These are phyloP conservation scores for Megalopta genalis DNA, from an alignment of 1,140 invertebrate genomes.

Conservation along the genomic window DNA sequence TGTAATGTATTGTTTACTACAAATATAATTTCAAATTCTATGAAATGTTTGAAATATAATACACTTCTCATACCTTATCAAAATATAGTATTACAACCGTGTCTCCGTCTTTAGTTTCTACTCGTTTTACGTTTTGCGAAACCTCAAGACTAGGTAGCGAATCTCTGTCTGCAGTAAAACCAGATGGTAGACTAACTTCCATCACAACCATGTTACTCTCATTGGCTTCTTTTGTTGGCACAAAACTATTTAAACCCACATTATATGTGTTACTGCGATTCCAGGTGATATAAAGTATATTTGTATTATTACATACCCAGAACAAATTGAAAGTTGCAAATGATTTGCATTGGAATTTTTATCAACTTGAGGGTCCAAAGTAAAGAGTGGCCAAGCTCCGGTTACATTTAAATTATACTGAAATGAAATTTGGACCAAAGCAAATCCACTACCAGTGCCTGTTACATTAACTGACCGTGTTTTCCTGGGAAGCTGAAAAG, in stretches of 20 bases:
- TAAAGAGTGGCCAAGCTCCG: constrained; percentile 93
- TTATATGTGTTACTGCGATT: not conserved
- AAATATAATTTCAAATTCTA: not conserved
- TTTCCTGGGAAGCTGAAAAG: constrained; percentile 80
- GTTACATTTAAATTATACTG: constrained; percentile 94
- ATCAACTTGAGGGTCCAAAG: constrained; percentile 92
- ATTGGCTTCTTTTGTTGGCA: constrained; percentile 81
- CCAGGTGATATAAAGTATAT: not conserved
- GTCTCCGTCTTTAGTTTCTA: constrained; percentile 88
- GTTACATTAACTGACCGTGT: constrained; percentile 83
- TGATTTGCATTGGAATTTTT: constrained; percentile 91
- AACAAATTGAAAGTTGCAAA: constrained; percentile 92
- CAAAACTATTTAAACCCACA: constrained; percentile 79
- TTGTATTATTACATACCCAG: constrained; percentile 82
- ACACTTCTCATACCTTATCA: constrained; percentile 83
- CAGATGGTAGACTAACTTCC: constrained; percentile 92
- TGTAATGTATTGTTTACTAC: constrained; percentile 64
- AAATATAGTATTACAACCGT: constrained; percentile 92
- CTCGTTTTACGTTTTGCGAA: constrained; percentile 87
- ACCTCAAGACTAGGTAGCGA: constrained; percentile 86
- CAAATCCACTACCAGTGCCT: constrained; percentile 91
- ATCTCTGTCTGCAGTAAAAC: constrained; percentile 90
- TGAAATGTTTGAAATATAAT: not conserved
- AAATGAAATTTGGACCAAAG: constrained; percentile 90
- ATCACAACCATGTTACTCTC: constrained; percentile 94